Conservation (phyloP, 2,797 vertebrate genomes). For the Pyrrhura leucotis region DNA sequence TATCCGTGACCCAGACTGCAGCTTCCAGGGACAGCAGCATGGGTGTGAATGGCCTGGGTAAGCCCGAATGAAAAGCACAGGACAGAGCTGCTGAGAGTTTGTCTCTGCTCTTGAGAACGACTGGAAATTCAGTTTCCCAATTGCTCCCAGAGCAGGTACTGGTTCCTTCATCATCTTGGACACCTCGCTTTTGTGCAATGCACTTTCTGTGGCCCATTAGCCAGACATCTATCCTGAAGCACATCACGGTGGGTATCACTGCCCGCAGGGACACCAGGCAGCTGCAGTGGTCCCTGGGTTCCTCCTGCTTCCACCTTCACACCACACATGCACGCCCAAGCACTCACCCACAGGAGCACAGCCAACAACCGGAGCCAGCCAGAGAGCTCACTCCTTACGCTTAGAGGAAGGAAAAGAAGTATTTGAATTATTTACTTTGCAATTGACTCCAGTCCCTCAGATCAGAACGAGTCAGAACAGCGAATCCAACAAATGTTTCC, state of each 20-base stretch:
- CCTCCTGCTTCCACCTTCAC: not conserved
- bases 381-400: not conserved
- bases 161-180: not conserved
- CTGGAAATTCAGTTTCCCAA: not conserved
- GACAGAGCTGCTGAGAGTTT: not conserved
- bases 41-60: not conserved
- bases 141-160: not conserved
- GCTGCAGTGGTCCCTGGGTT: not conserved
- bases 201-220: not conserved
- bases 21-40: not conserved
- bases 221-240: not conserved
- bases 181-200: not conserved
- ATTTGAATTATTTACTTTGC: not conserved
- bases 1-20: rapidly evolving
- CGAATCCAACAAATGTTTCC: not conserved
- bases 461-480: not conserved
- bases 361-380: not conserved
- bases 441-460: not conserved
- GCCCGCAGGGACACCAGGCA: not conserved
- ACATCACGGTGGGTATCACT: not conserved
- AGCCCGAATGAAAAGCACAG: not conserved
- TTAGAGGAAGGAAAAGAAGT: not conserved
- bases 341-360: not conserved
- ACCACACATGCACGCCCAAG: rapidly evolving
- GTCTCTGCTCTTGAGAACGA: not conserved